Evolutionary conservation across 2,888 invertebrate genomes (phyloP), one percentile per base, ranked within the genome.

Genomic region (Dicyrtomina minuta): DNA sequence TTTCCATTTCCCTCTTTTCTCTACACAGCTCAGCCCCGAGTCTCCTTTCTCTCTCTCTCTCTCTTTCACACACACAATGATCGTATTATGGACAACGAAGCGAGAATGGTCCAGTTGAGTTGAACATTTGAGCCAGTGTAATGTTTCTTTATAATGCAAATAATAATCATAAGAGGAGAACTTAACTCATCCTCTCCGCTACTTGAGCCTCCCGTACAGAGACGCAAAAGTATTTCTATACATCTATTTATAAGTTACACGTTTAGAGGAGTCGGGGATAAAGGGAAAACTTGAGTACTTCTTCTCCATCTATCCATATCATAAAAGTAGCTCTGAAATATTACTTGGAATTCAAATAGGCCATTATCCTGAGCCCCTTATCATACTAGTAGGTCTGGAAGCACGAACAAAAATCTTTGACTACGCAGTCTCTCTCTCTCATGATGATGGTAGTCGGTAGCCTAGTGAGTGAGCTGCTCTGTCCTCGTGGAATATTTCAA

Each of bases 121-220:
- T 33, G 44, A 43, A 44, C 61, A 46, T 61, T 61, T n/a, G 17
- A 43, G 27, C 49, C 49, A 17, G n/a, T 27, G n/a, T 61, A 49
- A 61, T 61, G 44, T 43, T 60, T 60, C 59, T 17, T 43, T 33
- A 17, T 60, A 60, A 60, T 60, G 41, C 41, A 60, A 60, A 60
- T 60, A 60, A 60, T 60, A 60, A 60, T 60, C 59, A 60, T 60
- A 60, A 60, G 41, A 58, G 59, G 17, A 22, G 20, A 51, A 51
- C 51, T 60, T 41, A 12, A 24, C 20, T 58, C 33, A 33, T 13
- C 13, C 10, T 58, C 56, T 56, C 39, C n/a, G 12, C 22, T 56
- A 8, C 6, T 33, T 56, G 27, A 5, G 26, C 10, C 26, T 4
- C 56, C 24, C 56, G 15, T 33, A 27, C 56, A 13, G 4, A 5